Percentiles rank a stretch among this genome's conserved stretches.
These are phyloP conservation scores for Baccha elongata DNA, from an alignment of 2,888 invertebrate genomes.

Conservation along the genomic window DNA sequence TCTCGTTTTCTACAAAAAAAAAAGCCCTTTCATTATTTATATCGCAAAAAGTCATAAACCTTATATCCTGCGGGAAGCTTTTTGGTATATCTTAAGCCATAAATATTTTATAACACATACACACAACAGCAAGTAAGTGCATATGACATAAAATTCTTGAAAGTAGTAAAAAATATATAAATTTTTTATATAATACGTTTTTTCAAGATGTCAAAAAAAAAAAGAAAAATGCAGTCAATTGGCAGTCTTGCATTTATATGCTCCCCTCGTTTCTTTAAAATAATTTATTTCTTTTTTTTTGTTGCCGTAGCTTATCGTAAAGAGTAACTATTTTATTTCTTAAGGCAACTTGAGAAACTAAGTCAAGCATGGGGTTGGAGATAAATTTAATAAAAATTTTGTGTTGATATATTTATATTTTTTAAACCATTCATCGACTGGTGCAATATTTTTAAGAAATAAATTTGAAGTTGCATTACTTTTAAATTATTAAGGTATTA, in stretches of 20 bases:
- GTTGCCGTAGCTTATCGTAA: too few relatives aligned
- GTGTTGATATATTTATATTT: too few relatives aligned
- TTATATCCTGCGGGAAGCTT: neutral
- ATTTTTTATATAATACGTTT: neutral
- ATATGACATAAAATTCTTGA: slow-evolving; percentile 33
- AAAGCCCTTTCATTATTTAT: neutral
- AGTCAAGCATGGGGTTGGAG: too few relatives aligned
- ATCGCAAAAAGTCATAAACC: slow-evolving; percentile 4
- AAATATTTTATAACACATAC: slow-evolving; percentile 41
- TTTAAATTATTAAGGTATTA: too few relatives aligned
- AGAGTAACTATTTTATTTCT: too few relatives aligned
- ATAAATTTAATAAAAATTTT: too few relatives aligned
- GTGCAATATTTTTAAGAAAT: too few relatives aligned
- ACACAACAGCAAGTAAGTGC: slow-evolving; percentile 23
- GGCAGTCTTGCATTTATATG: neutral
- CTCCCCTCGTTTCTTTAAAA: neutral
- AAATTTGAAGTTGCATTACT: too few relatives aligned
- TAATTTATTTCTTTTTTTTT: neutral
- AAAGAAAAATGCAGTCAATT: slow-evolving; percentile 1
- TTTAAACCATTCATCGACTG: too few relatives aligned
- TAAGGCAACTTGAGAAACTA: too few relatives aligned
- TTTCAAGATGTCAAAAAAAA: neutral
- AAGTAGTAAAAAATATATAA: slow-evolving; percentile 14
- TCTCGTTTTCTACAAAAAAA: neutral
- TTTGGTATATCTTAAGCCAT: slow-evolving; percentile 29